These are phyloP conservation scores for Thalassarche chlororhynchos DNA, from an alignment of 2,113 vertebrate genomes.

Conservation along the genomic window DNA sequence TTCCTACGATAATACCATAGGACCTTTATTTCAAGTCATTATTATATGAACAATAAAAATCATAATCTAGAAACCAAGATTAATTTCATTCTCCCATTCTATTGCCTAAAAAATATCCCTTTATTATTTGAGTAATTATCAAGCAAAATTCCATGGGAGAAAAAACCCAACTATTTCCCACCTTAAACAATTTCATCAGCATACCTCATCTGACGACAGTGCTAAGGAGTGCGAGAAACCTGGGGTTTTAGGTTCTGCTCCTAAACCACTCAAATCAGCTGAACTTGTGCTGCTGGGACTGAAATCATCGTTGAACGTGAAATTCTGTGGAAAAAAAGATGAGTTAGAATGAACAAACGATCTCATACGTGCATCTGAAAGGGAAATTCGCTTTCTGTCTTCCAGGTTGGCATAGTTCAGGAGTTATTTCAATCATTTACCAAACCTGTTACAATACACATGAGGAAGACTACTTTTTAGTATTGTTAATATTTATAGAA, in stretches of 20 bases:
- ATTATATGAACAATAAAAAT: neutral
- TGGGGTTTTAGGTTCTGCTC: constrained; percentile 81
- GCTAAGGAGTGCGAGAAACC: constrained; percentile 80
- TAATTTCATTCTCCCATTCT: neutral
- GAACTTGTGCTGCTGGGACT: constrained; percentile 94
- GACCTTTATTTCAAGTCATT: neutral
- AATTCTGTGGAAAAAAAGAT: constrained; percentile 78
- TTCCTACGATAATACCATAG: accelerated
- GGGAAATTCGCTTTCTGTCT: neutral
- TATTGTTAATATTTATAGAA: neutral
- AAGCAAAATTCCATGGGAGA: neutral
- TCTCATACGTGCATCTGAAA: neutral
- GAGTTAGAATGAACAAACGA: neutral
- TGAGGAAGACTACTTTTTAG: neutral
- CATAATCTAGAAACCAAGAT: neutral
- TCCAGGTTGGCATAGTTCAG: constrained; percentile 5
- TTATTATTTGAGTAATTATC: neutral
- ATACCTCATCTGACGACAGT: constrained; percentile 95
- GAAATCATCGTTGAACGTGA: constrained; percentile 85
- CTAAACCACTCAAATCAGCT: constrained; percentile 87
- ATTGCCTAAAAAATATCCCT: neutral
- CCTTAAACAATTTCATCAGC: neutral
- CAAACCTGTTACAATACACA: neutral
- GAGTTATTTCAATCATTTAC: neutral
- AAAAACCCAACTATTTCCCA: neutral